Evolutionary conservation across 1,140 invertebrate genomes (phyloP).

Genomic region (Microplitis demolitor): DNA sequence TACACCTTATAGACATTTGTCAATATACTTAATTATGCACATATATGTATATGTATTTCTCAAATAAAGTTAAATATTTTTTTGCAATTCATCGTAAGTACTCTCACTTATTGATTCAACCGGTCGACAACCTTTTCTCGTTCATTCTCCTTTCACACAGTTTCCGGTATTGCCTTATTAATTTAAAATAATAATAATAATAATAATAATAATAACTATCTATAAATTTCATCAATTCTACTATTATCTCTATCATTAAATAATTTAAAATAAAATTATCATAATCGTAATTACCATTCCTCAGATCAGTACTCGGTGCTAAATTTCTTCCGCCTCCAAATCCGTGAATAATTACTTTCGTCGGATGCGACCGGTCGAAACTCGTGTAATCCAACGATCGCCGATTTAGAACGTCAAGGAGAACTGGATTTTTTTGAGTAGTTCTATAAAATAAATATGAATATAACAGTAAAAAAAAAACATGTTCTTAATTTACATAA

Average conservation of each 20-base stretch:
- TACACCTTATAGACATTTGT: no score
- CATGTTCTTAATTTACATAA: no score
- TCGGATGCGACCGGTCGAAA: slow-evolving; percentile 75
- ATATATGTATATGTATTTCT: no score
- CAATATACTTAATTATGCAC: no score
- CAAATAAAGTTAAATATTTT: no score
- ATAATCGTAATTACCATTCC: slow-evolving; percentile 61
- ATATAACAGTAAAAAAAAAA: background rate
- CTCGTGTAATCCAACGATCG: slow-evolving; percentile 72
- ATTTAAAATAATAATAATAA: background rate
- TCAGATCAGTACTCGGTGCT: slow-evolving; percentile 79
- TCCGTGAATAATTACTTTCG: slow-evolving; percentile 82
- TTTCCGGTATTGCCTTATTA: slow-evolving; percentile 1
- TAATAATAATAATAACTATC: background rate
- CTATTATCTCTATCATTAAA: no score
- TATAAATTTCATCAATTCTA: background rate
- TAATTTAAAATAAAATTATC: background rate
- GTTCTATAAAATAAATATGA: slow-evolving; percentile 60
- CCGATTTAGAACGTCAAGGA: slow-evolving; percentile 71
- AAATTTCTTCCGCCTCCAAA: slow-evolving; percentile 80
- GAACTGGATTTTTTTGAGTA: slow-evolving; percentile 74
- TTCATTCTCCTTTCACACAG: slow-evolving; percentile 8
- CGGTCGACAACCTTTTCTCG: no score
- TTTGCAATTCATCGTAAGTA: background rate
- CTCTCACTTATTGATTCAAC: no score